Percentiles rank a stretch among this genome's conserved stretches.
phyloP scores from a whole-genome alignment of 2,113 vertebrate genomes.

The Lynx canadensis region DNA sequence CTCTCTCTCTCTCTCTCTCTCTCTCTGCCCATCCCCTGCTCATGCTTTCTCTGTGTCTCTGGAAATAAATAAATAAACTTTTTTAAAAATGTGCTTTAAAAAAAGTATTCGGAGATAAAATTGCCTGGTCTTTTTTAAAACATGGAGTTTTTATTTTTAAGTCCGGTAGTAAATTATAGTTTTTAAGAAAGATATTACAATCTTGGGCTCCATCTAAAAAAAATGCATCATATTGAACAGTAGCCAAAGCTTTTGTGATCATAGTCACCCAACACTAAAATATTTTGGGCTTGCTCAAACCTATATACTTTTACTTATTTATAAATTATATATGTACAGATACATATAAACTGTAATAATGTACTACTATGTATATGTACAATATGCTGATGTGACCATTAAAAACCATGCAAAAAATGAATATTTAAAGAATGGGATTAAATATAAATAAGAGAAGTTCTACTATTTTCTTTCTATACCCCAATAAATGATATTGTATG shows the following conservation, averaged over 20 bases:
- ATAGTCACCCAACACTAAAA: neutral
- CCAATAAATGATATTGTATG: neutral
- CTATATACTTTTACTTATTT: slow-evolving; percentile 27
- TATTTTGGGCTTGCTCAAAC: slow-evolving; percentile 27
- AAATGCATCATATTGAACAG: neutral
- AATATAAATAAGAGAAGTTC: slow-evolving; percentile 48
- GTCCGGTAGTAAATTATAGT: neutral
- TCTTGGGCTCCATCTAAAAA: neutral
- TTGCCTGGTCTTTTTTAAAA: neutral
- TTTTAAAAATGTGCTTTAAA: no score
- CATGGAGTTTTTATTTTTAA: neutral
- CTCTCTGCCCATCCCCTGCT: no score
- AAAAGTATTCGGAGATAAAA: neutral
- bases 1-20: no score
- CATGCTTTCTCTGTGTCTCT: no score
- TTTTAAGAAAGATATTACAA: neutral
- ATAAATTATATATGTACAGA: slow-evolving; percentile 46
- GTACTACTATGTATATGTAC: neutral
- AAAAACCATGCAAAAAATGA: slow-evolving; percentile 47
- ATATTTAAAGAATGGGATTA: slow-evolving; percentile 57
- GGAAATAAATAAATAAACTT: no score
- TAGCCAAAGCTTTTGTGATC: neutral
- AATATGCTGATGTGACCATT: slow-evolving; percentile 47
- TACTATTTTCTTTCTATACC: neutral
- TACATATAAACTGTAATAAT: neutral